These are phyloP conservation scores for Leptopterna dolabrata DNA, from an alignment of 2,888 invertebrate genomes.

Conservation along the genomic window DNA sequence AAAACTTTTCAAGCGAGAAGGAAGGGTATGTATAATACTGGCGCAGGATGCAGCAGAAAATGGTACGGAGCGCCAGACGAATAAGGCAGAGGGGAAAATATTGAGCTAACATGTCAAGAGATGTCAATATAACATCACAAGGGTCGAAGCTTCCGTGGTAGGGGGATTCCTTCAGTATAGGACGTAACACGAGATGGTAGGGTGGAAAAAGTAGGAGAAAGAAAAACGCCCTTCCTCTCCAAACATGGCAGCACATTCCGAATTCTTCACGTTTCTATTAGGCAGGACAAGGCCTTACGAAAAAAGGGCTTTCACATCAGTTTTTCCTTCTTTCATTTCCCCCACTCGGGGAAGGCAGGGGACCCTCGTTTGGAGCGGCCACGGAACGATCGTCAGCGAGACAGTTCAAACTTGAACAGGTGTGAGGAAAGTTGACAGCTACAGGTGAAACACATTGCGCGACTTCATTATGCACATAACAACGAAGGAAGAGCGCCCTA, in stretches of 20 bases:
- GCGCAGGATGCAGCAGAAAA: background rate
- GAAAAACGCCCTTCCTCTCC: conserved; percentile 2
- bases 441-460: background rate
- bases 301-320: conserved; percentile 13
- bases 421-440: background rate
- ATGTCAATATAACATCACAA: conserved; percentile 31
- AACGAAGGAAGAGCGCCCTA: background rate
- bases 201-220: background rate
- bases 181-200: conserved; percentile 16
- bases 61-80: background rate
- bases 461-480: background rate
- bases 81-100: conserved; percentile 2
- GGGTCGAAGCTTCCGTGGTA: conserved; percentile 22
- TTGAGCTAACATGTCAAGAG: conserved; percentile 31
- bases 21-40: background rate
- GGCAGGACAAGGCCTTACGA: conserved; percentile 14
- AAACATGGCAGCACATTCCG: conserved; percentile 25
- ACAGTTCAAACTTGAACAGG: background rate
- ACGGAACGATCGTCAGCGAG: background rate
- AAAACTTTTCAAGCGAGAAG: background rate
- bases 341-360: background rate
- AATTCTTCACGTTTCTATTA: conserved; percentile 31
- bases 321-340: background rate
- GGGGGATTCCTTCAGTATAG: conserved; percentile 11
- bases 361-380: background rate